phyloP scores from a whole-genome alignment of 2,888 invertebrate genomes.

The Dinocampus coccinellae region DNA sequence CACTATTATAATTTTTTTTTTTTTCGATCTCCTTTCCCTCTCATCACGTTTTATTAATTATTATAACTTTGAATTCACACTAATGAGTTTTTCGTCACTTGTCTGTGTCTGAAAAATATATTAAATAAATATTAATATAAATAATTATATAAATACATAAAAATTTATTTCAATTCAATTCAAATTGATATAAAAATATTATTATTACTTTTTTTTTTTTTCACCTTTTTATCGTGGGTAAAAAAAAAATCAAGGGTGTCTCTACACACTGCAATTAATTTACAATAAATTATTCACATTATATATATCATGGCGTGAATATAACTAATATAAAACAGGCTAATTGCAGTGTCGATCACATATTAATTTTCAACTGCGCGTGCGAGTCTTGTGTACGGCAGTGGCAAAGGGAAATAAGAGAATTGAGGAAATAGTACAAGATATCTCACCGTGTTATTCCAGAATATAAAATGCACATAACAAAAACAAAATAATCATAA shows the following conservation, averaged over 20 bases:
- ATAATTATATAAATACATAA: too few relatives aligned
- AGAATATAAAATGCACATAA: not conserved
- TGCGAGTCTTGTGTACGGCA: conserved; percentile 6
- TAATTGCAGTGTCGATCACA: conserved; percentile 53
- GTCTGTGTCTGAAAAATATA: not conserved
- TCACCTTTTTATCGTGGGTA: not conserved
- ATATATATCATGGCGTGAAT: conserved; percentile 37
- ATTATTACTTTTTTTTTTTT: conserved; percentile 37
- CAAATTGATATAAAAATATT: too few relatives aligned
- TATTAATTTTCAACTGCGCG: conserved; percentile 40
- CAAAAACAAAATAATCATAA: not conserved
- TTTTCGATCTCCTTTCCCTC: conserved; percentile 4
- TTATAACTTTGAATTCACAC: too few relatives aligned
- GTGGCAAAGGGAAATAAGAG: not conserved
- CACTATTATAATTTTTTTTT: conserved; percentile 38
- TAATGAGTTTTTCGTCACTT: too few relatives aligned
- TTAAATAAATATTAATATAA: too few relatives aligned
- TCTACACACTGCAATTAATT: conserved; percentile 4
- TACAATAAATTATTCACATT: not conserved
- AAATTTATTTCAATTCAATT: too few relatives aligned
- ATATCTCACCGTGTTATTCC: not conserved
- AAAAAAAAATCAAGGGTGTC: not conserved
- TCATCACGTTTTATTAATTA: too few relatives aligned
- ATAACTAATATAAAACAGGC: conserved; percentile 52
- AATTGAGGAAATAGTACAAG: too few relatives aligned